A percentile compares a stretch with the other conserved stretches of the same genome.
These are phyloP conservation scores for Alca torda DNA, from an alignment of 2,797 vertebrate species.

Conservation along the genomic window DNA sequence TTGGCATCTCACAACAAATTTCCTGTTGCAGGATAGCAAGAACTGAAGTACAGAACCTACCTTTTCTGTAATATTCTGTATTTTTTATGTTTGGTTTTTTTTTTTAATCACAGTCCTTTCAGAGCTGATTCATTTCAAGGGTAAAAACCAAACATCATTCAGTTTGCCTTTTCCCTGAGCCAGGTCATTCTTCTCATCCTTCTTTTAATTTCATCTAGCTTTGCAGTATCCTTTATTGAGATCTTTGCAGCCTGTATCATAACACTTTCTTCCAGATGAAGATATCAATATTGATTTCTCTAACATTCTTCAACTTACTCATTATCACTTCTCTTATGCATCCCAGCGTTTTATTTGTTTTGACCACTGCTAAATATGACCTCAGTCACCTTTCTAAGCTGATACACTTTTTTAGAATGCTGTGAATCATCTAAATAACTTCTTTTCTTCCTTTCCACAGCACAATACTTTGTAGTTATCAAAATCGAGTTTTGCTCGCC, in stretches of 20 bases:
- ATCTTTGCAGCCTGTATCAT: background rate
- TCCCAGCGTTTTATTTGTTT: background rate
- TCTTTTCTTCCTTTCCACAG: background rate
- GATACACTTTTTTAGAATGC: background rate
- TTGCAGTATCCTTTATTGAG: background rate
- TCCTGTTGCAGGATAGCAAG: background rate
- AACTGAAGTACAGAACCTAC: background rate
- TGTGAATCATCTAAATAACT: background rate
- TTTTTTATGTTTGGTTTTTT: background rate
- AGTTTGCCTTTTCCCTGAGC: background rate
- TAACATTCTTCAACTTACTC: background rate
- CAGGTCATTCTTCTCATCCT: background rate
- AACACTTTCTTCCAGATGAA: background rate
- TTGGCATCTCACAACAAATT: background rate
- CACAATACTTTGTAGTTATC: background rate
- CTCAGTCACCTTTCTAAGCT: background rate
- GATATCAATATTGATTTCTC: background rate
- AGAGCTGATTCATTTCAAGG: background rate
- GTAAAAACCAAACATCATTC: background rate
- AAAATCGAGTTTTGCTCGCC: background rate
- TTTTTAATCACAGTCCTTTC: background rate
- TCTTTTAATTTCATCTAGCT: background rate
- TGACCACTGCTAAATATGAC: background rate
- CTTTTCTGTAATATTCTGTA: background rate
- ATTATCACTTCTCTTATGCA: background rate